Evolutionary conservation across 1,140 invertebrate species (phyloP), one percentile per base, ranked within the genome.

Genomic region (Atta colombica): DNA sequence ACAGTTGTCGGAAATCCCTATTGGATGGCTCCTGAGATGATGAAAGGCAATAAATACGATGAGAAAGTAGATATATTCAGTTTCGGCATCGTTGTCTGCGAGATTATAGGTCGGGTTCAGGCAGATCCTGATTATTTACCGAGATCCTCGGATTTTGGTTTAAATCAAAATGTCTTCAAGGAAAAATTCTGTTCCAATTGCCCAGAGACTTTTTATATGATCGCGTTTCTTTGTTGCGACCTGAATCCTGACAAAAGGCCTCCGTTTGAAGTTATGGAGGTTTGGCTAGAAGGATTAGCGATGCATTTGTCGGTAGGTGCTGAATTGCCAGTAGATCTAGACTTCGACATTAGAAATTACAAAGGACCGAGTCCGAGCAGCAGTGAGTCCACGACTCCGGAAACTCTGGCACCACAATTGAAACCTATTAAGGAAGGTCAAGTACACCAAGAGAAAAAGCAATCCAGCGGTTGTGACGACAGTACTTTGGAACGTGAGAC

Each of bases 11-110:
- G 99, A 0, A 99, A 99, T 96, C 99, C 98, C 7, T 99, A 99
- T 94, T 99, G 98, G 98, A 99, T 99, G 98, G 99, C 99, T 0
- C 99, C 99, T 6, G 99, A 99, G 95, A 99, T 99, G 97, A 98
- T 99, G 97, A 98, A 98, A 94, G 99, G 98, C 35, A 97, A 98
- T 88, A 98, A 98, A 90, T 99, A 99, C 94, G 98, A 99, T 94
- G 98, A 99, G 94, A 99, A 99, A 95, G 98, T 99, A 18, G 99
- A 99, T 94, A 97, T 99, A 80, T 99, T 99, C 94, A 99, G 99
- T 45, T 99, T 99, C 95, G 99, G 99, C 6, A 99, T 99, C 68
- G 98, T 99, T 81, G 95, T 99, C 6, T 99, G 99, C 94, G 99
- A 99, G 97, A 98, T 99, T 75, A 99, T 99, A 93, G 98, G 98